Evolutionary conservation across 2,888 invertebrate genomes (phyloP), one percentile per base, ranked within the genome.

Genomic region (Orthonevra nobilis): DNA sequence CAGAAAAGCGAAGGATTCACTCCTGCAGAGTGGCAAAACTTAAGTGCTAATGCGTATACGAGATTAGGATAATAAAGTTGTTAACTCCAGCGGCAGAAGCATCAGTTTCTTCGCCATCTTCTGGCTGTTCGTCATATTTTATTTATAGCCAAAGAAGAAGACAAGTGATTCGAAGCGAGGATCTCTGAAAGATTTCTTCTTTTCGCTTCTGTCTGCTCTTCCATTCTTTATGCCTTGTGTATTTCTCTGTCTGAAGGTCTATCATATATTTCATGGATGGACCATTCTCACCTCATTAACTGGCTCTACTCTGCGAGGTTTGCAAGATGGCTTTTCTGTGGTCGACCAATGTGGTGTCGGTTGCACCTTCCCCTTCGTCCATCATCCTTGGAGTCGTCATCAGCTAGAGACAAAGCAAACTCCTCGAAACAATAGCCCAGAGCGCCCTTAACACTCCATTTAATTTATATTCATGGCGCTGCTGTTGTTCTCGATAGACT

Each of bases 251-350:
- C 2, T 48, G 23, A 3, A 36, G 12, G 26, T 17, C 42, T 52
- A 56, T 56, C 46, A 68, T 68, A 46, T 61, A 69, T 68, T 61
- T 61, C 48, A 48, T 26, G 54, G 63, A 23, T 50, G 42, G 48
- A 42, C 63, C 69, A 75, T 75, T 75, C 70, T 61, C 75, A 75
- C 75, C 75, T 75, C 70, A 75, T 70, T 75, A 75, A 63, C 63
- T 56, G 28, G 6, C 20, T 10, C 34, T 58, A 30, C 42, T 6
- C 46, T 17, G 1, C 6, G n/a, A 7, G 12, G 26, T n/a, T n/a
- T n/a, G n/a, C 2, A 40, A 30, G 9, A 32, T 12, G 44, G 34
- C 42, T 12, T 46, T 36, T 46, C 36, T 26, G 19, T 26, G 42
- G 40, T 34, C 4, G 12, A 12, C 12, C 14, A 17, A 12, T 14